These are phyloP conservation scores for Oryzias dopingdopingensis DNA, from an alignment of 2,797 vertebrate species.

Conservation along the genomic window DNA sequence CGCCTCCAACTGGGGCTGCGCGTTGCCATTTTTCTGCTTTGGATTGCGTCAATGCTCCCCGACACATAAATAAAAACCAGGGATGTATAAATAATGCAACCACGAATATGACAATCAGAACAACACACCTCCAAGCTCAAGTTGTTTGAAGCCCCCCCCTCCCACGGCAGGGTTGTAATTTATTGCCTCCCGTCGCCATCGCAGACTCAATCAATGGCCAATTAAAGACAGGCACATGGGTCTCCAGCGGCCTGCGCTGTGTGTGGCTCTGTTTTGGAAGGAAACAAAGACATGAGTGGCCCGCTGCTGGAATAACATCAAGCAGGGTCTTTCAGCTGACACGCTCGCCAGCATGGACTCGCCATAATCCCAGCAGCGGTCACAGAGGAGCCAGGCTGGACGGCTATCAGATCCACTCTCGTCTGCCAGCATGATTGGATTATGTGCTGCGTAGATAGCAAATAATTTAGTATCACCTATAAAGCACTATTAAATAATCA, in stretches of 20 bases:
- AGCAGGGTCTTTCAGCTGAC: slow-evolving; percentile 24
- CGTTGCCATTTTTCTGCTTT: slow-evolving; percentile 43
- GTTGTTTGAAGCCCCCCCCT: slow-evolving; percentile 29
- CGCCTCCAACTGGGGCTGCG: slow-evolving; percentile 16
- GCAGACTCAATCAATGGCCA: slow-evolving; percentile 77
- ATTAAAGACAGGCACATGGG: slow-evolving; percentile 63
- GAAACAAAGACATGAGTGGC: slow-evolving; percentile 73
- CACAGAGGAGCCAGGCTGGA: slow-evolving; percentile 23
- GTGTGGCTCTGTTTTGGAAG: slow-evolving; percentile 41
- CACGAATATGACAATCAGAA: slow-evolving; percentile 36
- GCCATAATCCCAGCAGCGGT: slow-evolving; percentile 33
- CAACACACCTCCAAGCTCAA: slow-evolving; percentile 24
- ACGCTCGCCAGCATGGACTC: background rate
- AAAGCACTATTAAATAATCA: background rate
- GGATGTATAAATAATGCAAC: slow-evolving; percentile 60
- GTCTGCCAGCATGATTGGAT: slow-evolving; percentile 39
- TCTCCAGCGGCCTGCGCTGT: slow-evolving; percentile 44
- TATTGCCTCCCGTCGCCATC: slow-evolving; percentile 57
- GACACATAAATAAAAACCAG: slow-evolving; percentile 66
- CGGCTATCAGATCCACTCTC: background rate
- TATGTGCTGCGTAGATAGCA: slow-evolving; percentile 14
- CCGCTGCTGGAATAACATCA: slow-evolving; percentile 28
- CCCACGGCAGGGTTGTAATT: slow-evolving; percentile 58
- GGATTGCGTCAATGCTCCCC: slow-evolving; percentile 53
- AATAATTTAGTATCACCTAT: slow-evolving; percentile 9